Evolutionary conservation across 2,888 invertebrate species (phyloP).

Genomic region (Melanotus villosus): DNA sequence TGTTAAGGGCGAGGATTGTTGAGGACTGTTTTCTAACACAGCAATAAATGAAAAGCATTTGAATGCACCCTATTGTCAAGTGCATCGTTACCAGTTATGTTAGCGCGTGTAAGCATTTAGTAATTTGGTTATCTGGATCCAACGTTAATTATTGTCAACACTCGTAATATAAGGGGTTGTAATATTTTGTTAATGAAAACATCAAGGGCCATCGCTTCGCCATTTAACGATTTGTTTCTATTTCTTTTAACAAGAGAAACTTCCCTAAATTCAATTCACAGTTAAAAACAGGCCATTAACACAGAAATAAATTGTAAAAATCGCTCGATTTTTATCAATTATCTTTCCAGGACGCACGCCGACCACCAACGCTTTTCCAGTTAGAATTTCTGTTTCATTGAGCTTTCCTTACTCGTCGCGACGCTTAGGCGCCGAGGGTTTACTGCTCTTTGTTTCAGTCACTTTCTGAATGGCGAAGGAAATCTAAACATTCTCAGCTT

Average conservation of each 20-base stretch:
- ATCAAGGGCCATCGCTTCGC: neutral
- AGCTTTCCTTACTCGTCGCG: conserved; percentile 30
- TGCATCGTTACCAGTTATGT: conserved; percentile 43
- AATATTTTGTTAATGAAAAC: conserved; percentile 24
- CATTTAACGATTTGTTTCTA: too few relatives aligned
- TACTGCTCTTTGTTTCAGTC: conserved; percentile 23
- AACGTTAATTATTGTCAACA: conserved; percentile 24
- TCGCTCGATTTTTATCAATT: conserved; percentile 1
- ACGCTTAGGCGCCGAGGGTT: conserved; percentile 33
- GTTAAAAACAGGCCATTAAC: too few relatives aligned
- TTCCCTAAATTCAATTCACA: too few relatives aligned
- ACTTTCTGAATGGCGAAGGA: too few relatives aligned
- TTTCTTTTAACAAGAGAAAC: too few relatives aligned
- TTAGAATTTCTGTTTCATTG: conserved; percentile 17
- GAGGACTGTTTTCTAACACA: conserved; percentile 43
- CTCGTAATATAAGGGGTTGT: conserved; percentile 23
- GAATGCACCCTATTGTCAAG: conserved; percentile 44
- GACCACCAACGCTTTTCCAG: conserved; percentile 17
- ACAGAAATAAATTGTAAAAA: too few relatives aligned
- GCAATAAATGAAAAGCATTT: conserved; percentile 48
- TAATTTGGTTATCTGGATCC: conserved; percentile 46
- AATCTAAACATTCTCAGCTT: too few relatives aligned
- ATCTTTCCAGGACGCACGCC: neutral
- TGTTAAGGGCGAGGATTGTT: conserved; percentile 35
- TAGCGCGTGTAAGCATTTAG: conserved; percentile 33